Evolutionary conservation across 2,797 vertebrate genomes (phyloP).

Genomic region (Carapus acus): DNA sequence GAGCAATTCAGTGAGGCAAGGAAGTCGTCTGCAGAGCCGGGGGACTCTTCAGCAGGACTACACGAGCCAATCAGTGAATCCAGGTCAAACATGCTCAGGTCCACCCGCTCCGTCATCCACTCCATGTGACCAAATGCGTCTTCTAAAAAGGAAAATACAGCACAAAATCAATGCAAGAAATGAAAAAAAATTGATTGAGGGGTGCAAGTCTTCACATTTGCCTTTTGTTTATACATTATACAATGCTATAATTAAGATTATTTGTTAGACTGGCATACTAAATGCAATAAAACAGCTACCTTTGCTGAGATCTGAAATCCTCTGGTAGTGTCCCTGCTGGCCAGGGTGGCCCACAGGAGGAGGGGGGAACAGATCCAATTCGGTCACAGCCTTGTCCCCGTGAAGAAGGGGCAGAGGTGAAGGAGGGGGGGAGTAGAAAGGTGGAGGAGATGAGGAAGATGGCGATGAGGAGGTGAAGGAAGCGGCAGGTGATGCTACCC

Average conservation of each 20-base stretch:
- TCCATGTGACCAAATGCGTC: slow-evolving; percentile 85
- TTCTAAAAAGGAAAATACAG: slow-evolving; percentile 54
- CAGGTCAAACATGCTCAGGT: slow-evolving; percentile 88
- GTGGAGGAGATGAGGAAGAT: slow-evolving; percentile 61
- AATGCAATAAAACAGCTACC: no score
- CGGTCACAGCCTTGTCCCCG: slow-evolving; percentile 60
- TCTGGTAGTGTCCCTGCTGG: slow-evolving; percentile 53
- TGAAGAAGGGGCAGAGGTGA: slow-evolving; percentile 56
- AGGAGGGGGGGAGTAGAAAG: slow-evolving; percentile 65
- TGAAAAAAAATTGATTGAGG: no score
- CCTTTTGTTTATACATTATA: no score
- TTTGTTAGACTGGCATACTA: no score
- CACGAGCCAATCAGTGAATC: slow-evolving; percentile 81
- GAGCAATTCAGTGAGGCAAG: slow-evolving; percentile 83
- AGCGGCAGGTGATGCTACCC: slow-evolving; percentile 48
- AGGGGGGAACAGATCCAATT: slow-evolving; percentile 60
- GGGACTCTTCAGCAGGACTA: slow-evolving; percentile 75
- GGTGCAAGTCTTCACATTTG: no score
- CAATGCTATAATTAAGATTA: no score
- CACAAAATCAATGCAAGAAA: background rate
- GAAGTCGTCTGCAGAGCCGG: slow-evolving; percentile 80
- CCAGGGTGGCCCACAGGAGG: slow-evolving; percentile 56
- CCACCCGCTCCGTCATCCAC: slow-evolving; percentile 94
- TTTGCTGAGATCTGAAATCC: slow-evolving; percentile 52
- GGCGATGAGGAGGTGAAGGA: slow-evolving; percentile 55